Evolutionary conservation across 35 echinoderm and acorn worm genomes (phyloP), one percentile per base, ranked within the genome.

Genomic region (Lytechinus pictus): DNA sequence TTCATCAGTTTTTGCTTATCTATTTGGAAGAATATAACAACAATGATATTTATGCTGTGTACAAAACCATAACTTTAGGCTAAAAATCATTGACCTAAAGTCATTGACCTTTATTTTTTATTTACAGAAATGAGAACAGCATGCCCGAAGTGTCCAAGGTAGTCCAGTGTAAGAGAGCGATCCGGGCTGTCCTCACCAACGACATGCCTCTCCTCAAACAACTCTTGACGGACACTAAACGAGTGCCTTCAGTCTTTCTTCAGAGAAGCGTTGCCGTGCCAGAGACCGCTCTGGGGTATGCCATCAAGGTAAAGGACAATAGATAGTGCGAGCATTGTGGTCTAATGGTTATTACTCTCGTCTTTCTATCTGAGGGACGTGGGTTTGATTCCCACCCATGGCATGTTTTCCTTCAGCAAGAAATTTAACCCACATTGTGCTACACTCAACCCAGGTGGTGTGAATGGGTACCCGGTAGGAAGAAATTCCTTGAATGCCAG

Each of bases 121-220:
- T 92, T 93, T 89, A 54, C 86, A 99, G 98, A 89, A 96, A 96
- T 94, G 98, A 99, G 71, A 95, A 95, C 14, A 92, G 96, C 10
- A 95, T 99, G 86, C 96, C 98, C 54, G 90, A 95, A 27, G 97
- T 97, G 19, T 99, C 97, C n/a, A 95, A 94, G 53, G 86, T 97
- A 44, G 94, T 97, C 71, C 58, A 94, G 28, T 97, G 97, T 60
- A 99, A 99, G 92, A 61, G 95, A 12, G 96, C 97, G 19, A 99
- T 99, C 52, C 94, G 96, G 52, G 98, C 98, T 52, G 95, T 99
- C 61, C 95, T 98, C 14, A 98, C 98, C 95, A 98, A 98, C 61
- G 96, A 99, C 95, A 98, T 94, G 60, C 52, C 29, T 4, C 92
- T 95, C 16, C 95, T 98, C 8, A 95, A 98, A 54, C 94, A 96